Evolutionary conservation across 2,113 vertebrate species (phyloP), one percentile per base, ranked within the genome.

Genomic region (Pangasianodon hypophthalmus): DNA sequence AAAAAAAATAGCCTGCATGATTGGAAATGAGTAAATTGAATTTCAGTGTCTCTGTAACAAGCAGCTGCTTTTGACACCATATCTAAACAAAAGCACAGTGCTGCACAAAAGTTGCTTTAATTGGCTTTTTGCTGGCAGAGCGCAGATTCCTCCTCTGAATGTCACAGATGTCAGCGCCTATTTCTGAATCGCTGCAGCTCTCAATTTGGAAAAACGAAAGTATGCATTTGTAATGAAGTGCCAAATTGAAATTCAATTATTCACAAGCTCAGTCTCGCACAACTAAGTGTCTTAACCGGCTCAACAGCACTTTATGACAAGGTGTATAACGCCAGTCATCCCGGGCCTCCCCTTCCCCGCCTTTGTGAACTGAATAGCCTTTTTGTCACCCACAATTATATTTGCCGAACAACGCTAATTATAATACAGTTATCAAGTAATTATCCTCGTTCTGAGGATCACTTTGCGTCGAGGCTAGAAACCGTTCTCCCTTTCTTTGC

Each of bases 81-180:
- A 90, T 86, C 91, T 91, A 93, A 89, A 92, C 92, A 93, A 94
- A 94, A 93, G 89, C 88, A 58, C 41, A 85, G 91, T 85, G 84
- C 84, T 91, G 91, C 80, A 89, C 83, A 87, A 94, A 92, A 87
- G 71, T 71, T 54, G 79, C 89, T 92, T 91, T 94, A 94, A 92
- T 93, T 93, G 92, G 87, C 90, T 92, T 92, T 94, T 94, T 86
- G 89, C 85, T 84, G 91, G 60, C 84, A 73, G 58, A 86, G 84
- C 69, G 88, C 93, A 93, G 84, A 93, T 93, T 92, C 80, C 92
- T 86, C 93, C 94, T 93, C 93, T 94, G 94, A 94, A 95, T 93
- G 94, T 95, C 94, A 95, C 93, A 92, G 93, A 92, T 94, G 93
- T 94, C 92, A 92, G 94, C 94, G 93, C 94, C 77, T 92, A 91